These are phyloP conservation scores for Phoxinus phoxinus DNA, from an alignment of 2,113 vertebrate species.

Conservation along the genomic window DNA sequence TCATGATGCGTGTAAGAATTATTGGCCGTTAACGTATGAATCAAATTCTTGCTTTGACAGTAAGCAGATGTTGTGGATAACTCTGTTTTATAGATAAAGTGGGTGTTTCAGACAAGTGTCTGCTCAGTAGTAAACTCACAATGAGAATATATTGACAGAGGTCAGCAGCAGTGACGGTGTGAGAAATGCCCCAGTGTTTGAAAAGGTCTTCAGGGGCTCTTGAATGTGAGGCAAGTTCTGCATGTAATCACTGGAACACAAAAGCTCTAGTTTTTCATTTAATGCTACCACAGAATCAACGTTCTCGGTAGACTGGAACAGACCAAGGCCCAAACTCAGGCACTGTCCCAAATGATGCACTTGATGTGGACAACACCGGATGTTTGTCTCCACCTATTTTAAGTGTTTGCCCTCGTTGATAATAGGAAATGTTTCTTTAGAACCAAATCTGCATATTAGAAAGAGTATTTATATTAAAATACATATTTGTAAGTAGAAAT, in stretches of 20 bases:
- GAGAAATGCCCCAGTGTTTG: conserved; percentile 15
- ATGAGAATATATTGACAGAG: conserved; percentile 33
- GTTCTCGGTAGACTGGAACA: conserved; percentile 2
- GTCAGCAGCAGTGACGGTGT: conserved; percentile 31
- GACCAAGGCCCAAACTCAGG: not conserved
- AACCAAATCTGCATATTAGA: not conserved
- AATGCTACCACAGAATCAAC: conserved; percentile 15
- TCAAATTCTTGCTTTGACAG: conserved; percentile 29
- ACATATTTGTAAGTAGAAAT: not conserved
- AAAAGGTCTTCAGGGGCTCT: conserved; percentile 21
- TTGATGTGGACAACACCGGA: not conserved
- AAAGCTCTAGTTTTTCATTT: not conserved
- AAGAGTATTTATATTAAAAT: not conserved
- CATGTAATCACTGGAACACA: conserved; percentile 2
- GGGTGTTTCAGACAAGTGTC: conserved; percentile 29
- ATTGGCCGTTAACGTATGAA: conserved; percentile 43
- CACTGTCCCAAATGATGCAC: not conserved
- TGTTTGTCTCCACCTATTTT: conserved; percentile 4
- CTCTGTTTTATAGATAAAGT: conserved; percentile 49
- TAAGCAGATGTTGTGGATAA: conserved; percentile 36
- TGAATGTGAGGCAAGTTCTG: conserved; percentile 23
- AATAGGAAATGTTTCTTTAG: not conserved
- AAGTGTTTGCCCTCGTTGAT: not conserved
- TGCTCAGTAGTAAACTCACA: conserved; percentile 21
- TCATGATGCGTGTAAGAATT: conserved; percentile 36